Evolutionary conservation across 2,113 vertebrate species (phyloP).

Genomic region (Ceyx cyanopectus): DNA sequence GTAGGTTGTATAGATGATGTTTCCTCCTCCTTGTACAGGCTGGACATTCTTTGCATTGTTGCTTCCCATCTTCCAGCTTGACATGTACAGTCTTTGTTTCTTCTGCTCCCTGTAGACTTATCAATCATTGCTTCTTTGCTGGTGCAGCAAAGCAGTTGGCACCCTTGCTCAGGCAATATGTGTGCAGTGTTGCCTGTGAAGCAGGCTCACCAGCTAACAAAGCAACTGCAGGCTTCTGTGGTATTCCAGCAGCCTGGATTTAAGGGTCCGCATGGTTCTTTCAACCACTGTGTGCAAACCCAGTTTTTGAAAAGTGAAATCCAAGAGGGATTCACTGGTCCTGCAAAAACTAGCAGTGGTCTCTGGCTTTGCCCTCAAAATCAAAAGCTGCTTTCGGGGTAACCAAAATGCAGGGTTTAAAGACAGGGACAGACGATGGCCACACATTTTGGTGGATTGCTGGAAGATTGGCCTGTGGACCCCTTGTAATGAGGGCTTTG

Average conservation of each 20-base stretch:
- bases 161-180: not conserved
- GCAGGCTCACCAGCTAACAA: not conserved
- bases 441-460: not conserved
- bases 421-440: rapidly evolving
- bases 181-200: not conserved
- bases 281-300: not conserved
- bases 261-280: not conserved
- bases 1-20: not conserved
- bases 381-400: not conserved
- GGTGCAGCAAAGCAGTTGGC: slow-evolving; percentile 29
- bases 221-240: not conserved
- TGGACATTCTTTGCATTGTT: not conserved
- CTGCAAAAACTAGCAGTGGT: not conserved
- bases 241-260: not conserved
- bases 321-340: not conserved
- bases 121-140: not conserved
- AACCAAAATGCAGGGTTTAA: not conserved
- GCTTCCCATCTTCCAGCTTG: not conserved
- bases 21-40: not conserved
- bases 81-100: not conserved
- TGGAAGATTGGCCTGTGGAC: not conserved
- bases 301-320: not conserved
- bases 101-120: not conserved
- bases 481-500: not conserved
- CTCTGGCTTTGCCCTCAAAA: not conserved